These are phyloP conservation scores for Gnathonemus echidnorhynchus DNA, from an alignment of 2,113 vertebrate species.

Conservation along the genomic window DNA sequence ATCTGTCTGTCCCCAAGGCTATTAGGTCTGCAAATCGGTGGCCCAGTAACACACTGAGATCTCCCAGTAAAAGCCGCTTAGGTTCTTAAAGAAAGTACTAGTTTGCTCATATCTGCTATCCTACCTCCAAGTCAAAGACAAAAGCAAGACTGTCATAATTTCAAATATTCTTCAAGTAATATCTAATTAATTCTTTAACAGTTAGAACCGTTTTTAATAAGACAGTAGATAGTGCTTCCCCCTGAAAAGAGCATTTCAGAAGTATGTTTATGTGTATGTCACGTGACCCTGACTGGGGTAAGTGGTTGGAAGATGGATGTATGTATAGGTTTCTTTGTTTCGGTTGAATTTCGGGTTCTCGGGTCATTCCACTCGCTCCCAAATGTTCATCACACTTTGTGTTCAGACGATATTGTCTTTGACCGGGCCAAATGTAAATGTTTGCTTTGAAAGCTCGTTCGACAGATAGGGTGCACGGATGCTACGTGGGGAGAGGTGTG, in stretches of 20 bases:
- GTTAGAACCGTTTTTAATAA: background rate
- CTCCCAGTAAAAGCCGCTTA: background rate
- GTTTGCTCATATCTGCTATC: background rate
- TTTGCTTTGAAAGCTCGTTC: conserved; percentile 40
- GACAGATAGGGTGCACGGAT: conserved; percentile 39
- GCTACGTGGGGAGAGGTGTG: background rate
- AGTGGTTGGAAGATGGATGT: background rate
- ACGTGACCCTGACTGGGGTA: background rate
- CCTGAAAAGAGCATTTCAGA: background rate
- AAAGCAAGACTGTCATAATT: background rate
- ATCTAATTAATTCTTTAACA: background rate
- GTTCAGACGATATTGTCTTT: conserved; percentile 35
- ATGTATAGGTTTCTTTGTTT: background rate
- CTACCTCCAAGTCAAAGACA: background rate
- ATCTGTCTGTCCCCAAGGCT: background rate
- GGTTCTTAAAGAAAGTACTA: background rate
- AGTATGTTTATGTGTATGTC: background rate
- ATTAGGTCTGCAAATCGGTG: background rate
- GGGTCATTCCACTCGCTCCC: background rate
- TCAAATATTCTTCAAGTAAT: background rate
- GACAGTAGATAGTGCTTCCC: background rate
- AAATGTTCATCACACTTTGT: background rate
- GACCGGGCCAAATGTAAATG: conserved; percentile 32
- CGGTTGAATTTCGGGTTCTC: background rate
- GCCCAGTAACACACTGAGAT: background rate